Base-by-base conservation (phyloP, 1,140 invertebrate species). In the Spodoptera frugiperda region DNA sequence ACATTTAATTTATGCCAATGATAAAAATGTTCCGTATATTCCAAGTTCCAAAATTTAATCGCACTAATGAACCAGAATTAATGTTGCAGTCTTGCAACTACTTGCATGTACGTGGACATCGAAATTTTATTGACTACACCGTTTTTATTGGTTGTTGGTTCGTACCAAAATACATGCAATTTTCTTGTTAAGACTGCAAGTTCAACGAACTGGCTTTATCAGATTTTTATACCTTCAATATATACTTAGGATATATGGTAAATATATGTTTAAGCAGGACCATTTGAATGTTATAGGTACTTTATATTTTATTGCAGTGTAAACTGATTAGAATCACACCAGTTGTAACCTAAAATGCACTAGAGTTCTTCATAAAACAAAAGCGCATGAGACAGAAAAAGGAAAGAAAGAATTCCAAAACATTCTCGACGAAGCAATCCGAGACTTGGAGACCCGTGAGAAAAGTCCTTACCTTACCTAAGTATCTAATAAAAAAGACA, bases 11-110 rank as follows among this genome's bases (percentile, higher is more conserved):
- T 82, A 80, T 82, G 61, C 71, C 76, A 54, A 75, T 78, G 74
- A 59, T 77, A 76, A 84, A 82, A 82, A 84, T 81, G 71, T 83
- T 70, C 83, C 79, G 82, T 83, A 82, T 33, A 65, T 48, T 55
- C 48, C 67, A 44, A 55, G 17, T 55, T 78, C 78, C 79, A 48
- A 53, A 81, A 78, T 74, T 76, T 74, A 76, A 74, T 76, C 76
- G 63, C 17, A n/a, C 44, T 77, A 77, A 77, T 77, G 53, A 71
- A 61, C n/a, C 39, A 51, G 21, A 59, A 51, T 59, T 49, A 49
- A 73, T 49, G 59, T 3, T 21, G 19, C 30, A 8, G 25, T 8
- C n/a, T 19, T 14, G 8, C 8, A 9, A 39, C n/a, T 39, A 76
- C 51, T 76, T 55, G 17, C 9, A 57, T 55, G 49, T 67, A 61